phyloP scores from a whole-genome alignment of 2,113 vertebrate species.

The Spea bombifrons region DNA sequence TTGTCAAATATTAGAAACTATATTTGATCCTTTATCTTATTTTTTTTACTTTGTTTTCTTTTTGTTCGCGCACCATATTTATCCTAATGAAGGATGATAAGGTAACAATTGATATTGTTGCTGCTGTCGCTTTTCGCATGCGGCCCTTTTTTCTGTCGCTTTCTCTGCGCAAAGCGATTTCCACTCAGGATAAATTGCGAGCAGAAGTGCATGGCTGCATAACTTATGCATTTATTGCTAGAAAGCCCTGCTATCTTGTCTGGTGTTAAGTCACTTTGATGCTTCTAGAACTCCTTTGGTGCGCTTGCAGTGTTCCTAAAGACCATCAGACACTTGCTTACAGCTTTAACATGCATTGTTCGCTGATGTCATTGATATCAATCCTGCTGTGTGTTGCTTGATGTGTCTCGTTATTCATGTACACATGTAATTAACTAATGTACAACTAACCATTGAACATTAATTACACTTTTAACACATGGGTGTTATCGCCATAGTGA shows the following conservation, averaged over 20 bases:
- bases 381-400: too few relatives aligned
- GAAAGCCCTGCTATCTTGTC: background rate
- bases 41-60: constrained; percentile 49
- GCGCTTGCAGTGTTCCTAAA: too few relatives aligned
- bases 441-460: too few relatives aligned
- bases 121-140: constrained; percentile 36
- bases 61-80: constrained; percentile 70
- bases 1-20: too few relatives aligned
- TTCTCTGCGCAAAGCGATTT: background rate
- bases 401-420: too few relatives aligned
- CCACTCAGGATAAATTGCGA: background rate
- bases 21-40: background rate
- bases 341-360: too few relatives aligned
- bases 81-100: constrained; percentile 86
- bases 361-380: too few relatives aligned
- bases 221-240: background rate
- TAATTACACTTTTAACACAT: too few relatives aligned
- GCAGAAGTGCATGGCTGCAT: constrained; percentile 15
- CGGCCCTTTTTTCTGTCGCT: background rate
- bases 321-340: too few relatives aligned
- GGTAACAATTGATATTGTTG: constrained; percentile 68
- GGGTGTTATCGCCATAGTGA: too few relatives aligned
- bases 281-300: constrained; percentile 13
- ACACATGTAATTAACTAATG: too few relatives aligned
- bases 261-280: background rate